Base-by-base conservation (phyloP, 30 jellyfish, hydroid and myxozoan species). In the Clytia hemisphaerica region DNA sequence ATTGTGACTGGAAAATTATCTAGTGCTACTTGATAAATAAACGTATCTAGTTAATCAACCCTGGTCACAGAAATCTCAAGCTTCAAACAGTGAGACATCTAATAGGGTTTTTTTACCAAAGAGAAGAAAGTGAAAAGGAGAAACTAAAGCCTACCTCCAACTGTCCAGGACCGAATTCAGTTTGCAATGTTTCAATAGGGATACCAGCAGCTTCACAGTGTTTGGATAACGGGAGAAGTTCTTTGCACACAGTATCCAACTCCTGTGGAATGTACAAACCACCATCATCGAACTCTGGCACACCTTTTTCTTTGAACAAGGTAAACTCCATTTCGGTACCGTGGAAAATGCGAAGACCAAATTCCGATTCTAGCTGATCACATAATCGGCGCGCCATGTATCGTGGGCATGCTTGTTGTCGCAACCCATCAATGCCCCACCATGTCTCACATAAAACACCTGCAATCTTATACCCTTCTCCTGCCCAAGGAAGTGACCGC, bases 371-470 rank as follows among this genome's bases (percentile, higher is more conserved):
- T 2, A 46, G 9, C 24, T 46, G 60, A 4, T 46, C 60, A 9
- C 60, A 46, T 46, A 46, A 31, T 9, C 60, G 19, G 19, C 60
- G 19, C 30, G 60, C 60, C 60, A 46, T 46, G 60, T 46, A 46
- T 4, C 60, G 60, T n/a, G 60, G 60, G 9, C 60, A 46, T n/a
- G 60, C 60, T 31, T 46, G 60, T 46, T 46, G 60, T n/a, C 60
- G 60, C 9, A 46, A 9, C 60, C 60, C 60, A 46, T 46, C 60
- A 46, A 46, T 46, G 9, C 60, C 60, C 60, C 60, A 46, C 5
- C 19, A 46, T 9, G 60, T 46, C 24, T 46, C 60, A 9, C 60
- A 46, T 27, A 46, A 46, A 31, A 46, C 60, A 31, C 60, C 60
- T 4, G 6, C 3, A n/a, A 46, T 9, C 19, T 46, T 46, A 9